Base-by-base conservation (phyloP, 2,797 vertebrate species). In the Thunnus albacares region DNA sequence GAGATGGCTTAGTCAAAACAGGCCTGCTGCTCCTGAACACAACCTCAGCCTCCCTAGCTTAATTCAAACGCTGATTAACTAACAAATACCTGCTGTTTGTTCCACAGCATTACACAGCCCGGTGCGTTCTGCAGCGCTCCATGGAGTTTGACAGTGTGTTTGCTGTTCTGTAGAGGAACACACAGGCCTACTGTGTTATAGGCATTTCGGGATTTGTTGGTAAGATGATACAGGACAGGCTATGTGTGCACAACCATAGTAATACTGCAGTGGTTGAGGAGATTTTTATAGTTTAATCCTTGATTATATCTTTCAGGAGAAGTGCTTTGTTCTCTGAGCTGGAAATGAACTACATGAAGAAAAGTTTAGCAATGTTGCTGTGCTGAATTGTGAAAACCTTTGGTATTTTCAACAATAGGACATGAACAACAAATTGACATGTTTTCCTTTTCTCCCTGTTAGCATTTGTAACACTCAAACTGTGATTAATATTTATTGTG, bases 1-100 rank as follows among this genome's bases (percentile, higher is more conserved):
- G 91, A 93, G 94, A 93, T 53, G 88, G 84, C 90, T 93, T 94
- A 95, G 95, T 96, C 95, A 96, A 95, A 96, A 95, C 94, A 95
- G 92, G 77, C 72, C 75, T 18, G 79, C 83, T 82, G 87, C 89
- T 94, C 91, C 93, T 53, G 90, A 93, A 92, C 79, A 69, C 84
- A 90, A 80, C 81, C 83, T 84, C 75, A 20, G 85, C 88, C 87
- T 71, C 80, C 47, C 5, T 68, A 58, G 83, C 80, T 87, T 90
- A 87, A 94, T 93, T 94, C 89, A 87, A 90, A 93, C 78, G 79
- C 87, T 90, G 94, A 93, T 93, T 94, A 92, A 94, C 93, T 95
- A 95, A 95, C 95, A 91, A 90, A 92, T 94, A 94, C 94, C 95
- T 95, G 92, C 94, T 96, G 95, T 92, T 81, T 92, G 93, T 89